Evolutionary conservation across 2,888 invertebrate genomes (phyloP), one percentile per base, ranked within the genome.

Genomic region (Morpho achilles): DNA sequence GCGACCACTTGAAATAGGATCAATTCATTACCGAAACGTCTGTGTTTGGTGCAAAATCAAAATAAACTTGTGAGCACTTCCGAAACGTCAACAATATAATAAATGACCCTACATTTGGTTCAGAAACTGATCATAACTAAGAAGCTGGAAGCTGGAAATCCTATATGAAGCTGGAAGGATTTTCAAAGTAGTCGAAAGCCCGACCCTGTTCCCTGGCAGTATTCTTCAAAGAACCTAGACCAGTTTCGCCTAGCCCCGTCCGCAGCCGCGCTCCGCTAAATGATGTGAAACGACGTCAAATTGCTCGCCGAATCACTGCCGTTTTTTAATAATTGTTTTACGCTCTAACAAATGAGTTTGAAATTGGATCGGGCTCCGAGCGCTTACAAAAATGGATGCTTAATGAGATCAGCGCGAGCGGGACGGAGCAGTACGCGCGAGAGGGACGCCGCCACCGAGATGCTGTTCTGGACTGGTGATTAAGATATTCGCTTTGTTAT

Each of bases 301-400:
- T 87, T 82, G 81, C 77, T 76, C 76, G 72, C 71, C 80, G 82
- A 87, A 85, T 88, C 87, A 82, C 86, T 75, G 82, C 81, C 80
- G 87, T 89, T 89, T 89, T 90, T 89, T 89, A 89, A 89, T 90
- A 90, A 90, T 90, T 88, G 88, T 82, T 88, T 89, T 89, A 90
- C 82, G 79, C 81, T 80, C 78, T 89, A 88, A 92, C 93, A 93
- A 93, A 93, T 93, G 92, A 93, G 91, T 93, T 92, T 92, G 92
- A 92, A 92, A 93, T 93, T 92, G 92, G 90, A 93, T 93, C 92
- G 84, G 87, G 87, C 87, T 84, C 82, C 72, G 69, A 82, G 85
- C 89, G 87, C 87, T 84, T 80, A 84, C 93, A 93, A 93, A 93
- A 93, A 93, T 93, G 93, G 93, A 92, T 91, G 92, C 91, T 83